These are phyloP conservation scores for Tethya wilhelma DNA, from an alignment of 37 sponge, comb jelly and placozoan species.

Conservation along the genomic window DNA sequence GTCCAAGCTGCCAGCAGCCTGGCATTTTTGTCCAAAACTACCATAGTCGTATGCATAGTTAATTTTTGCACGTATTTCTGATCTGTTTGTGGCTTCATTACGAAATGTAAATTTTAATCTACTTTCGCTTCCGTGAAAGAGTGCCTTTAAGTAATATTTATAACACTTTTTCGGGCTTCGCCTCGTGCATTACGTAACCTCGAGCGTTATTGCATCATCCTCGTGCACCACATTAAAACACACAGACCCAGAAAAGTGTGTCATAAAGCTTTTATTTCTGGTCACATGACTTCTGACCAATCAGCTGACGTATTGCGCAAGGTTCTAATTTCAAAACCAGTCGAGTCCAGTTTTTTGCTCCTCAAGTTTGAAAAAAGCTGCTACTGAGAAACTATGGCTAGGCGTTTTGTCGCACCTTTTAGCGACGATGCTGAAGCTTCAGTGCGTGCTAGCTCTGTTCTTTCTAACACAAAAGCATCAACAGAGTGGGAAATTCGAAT, in stretches of 20 bases:
- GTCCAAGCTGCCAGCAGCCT: no score
- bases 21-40: no score
- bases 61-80: no score
- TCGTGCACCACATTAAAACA: conserved; percentile 14
- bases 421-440: not conserved
- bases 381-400: not conserved
- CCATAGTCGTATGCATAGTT: no score
- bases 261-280: conserved; percentile 10
- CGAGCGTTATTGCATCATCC: conserved; percentile 28
- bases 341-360: not conserved
- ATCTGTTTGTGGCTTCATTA: no score
- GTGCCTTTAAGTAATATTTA: no score
- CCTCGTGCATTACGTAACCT: conserved; percentile 14
- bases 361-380: not conserved
- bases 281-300: conserved; percentile 13
- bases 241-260: conserved; percentile 1
- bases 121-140: no score
- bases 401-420: conserved; percentile 10
- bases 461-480: not conserved
- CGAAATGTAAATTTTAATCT: no score
- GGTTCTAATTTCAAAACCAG: no score
- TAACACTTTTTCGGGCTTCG: no score
- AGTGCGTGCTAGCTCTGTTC: not conserved
- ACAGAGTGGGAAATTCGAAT: conserved; percentile 31
- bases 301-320: no score